A percentile compares a stretch with the other conserved stretches of the same genome.
Conservation (phyloP, 92 coral and sea anemone species). For the Muricea muricata region DNA sequence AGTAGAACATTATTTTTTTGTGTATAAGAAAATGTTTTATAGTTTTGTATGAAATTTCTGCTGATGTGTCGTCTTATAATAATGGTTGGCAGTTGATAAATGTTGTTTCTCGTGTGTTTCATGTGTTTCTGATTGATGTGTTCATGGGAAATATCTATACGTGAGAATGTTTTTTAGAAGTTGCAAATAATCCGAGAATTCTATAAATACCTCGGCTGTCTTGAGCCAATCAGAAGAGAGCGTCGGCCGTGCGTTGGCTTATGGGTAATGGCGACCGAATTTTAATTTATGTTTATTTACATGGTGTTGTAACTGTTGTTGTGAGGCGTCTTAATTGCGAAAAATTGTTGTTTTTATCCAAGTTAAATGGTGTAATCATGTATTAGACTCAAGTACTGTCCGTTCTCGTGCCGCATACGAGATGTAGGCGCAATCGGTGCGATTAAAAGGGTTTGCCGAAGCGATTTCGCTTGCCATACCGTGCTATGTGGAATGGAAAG, state of each 20-base stretch:
- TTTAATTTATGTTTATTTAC: constrained; percentile 38
- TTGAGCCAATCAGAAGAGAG: constrained; percentile 19
- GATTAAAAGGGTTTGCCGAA: neutral
- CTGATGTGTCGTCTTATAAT: neutral
- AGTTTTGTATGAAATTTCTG: neutral
- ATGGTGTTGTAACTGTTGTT: constrained; percentile 12
- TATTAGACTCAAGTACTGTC: neutral
- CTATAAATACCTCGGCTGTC: neutral
- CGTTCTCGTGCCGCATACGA: neutral
- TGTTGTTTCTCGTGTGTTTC: neutral
- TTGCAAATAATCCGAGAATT: neutral
- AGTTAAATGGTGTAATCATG: constrained; percentile 20
- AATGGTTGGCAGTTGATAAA: too few relatives aligned
- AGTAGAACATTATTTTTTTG: too few relatives aligned
- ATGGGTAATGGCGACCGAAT: constrained; percentile 47
- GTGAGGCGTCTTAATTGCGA: neutral
- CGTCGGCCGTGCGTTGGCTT: neutral
- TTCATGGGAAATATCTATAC: neutral
- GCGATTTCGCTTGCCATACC: constrained; percentile 7
- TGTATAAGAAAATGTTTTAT: neutral
- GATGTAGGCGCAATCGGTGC: neutral
- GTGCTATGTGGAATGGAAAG: neutral
- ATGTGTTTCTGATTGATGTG: neutral
- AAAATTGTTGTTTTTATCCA: neutral
- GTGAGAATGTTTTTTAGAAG: neutral